Base-by-base conservation (phyloP, 2,797 vertebrate genomes). In the Enteromius anoplus region DNA sequence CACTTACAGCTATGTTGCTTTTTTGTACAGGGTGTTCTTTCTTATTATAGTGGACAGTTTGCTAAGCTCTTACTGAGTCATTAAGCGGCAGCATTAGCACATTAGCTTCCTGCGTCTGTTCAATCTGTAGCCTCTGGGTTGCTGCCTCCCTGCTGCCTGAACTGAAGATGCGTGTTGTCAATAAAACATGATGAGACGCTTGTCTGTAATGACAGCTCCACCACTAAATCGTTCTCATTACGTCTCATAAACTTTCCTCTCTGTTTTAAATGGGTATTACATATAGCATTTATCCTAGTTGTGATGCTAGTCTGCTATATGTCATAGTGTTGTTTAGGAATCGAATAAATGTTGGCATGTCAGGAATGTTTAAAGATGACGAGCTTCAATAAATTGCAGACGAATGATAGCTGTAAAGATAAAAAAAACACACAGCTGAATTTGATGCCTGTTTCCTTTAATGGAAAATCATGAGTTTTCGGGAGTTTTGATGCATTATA, bases 51-150 rank as follows among this genome's bases (percentile, higher is more conserved):
- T 76, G 77, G 87, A 79, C 83, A 77, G 85, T 84, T 75, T 80
- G 49, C 83, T 83, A 70, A 86, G 69, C 80, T 75, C 70, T 73
- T 51, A 85, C 77, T 80, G 83, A 86, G 78, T 86, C 87, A 88
- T 88, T 88, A 88, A 76, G 87, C 81, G 85, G 84, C 81, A 77
- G 83, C 79, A 84, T 82, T 84, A 86, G 75, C 81, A 86, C 85
- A 88, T 86, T 85, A 88, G 75, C 75, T 81, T 85, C 78, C 81
- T 86, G 84, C 75, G 82, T 86, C 80, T 88, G 79, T 76, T 86
- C 86, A 86, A 83, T 86, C 81, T 86, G 77, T 85, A 75, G 83
- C 86, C 86, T 84, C 75, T 79, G 83, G 78, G 86, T 85, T 82
- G 82, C 81, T 85, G 83, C 88, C 84, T 83, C 83, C 86, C 85